Conservation (phyloP, 2,797 vertebrate species). For the Poliocrania exsul region DNA sequence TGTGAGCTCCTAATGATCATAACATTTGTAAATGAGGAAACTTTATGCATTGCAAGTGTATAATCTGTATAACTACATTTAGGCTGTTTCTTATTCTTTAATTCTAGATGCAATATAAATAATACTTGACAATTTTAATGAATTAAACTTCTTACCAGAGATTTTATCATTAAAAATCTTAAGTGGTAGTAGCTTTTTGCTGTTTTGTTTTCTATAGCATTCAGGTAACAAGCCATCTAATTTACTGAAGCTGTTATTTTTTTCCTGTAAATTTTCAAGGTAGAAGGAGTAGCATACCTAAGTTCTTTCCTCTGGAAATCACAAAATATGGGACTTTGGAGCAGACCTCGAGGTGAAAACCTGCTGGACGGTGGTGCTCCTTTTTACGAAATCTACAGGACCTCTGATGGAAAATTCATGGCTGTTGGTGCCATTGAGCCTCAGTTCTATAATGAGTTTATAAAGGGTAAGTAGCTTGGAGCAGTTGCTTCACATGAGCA, state of each 20-base stretch:
- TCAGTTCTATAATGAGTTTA: conserved; percentile 86
- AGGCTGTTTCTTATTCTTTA: background rate
- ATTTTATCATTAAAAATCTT: background rate
- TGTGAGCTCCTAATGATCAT: background rate
- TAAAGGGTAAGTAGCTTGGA: conserved; percentile 80
- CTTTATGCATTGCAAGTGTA: fast-evolving
- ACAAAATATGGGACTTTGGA: conserved; percentile 80
- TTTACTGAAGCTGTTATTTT: background rate
- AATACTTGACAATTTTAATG: background rate
- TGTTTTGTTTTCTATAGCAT: background rate
- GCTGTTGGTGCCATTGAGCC: conserved; percentile 93
- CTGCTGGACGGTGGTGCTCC: conserved; percentile 89
- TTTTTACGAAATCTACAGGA: conserved; percentile 91
- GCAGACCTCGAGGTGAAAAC: conserved; percentile 85
- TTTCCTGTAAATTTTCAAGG: conserved; percentile 76
- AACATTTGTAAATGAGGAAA: background rate
- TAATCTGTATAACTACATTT: background rate
- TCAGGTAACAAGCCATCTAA: background rate
- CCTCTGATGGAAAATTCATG: conserved; percentile 86
- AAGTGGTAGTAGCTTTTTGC: background rate
- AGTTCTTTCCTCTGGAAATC: conserved; percentile 95
- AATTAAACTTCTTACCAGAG: background rate
- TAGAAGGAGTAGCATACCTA: conserved; percentile 91
- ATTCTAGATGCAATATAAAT: background rate
- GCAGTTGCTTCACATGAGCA: background rate